Base-by-base conservation (phyloP, 1,140 invertebrate species). In the Bacillus rossius region DNA sequence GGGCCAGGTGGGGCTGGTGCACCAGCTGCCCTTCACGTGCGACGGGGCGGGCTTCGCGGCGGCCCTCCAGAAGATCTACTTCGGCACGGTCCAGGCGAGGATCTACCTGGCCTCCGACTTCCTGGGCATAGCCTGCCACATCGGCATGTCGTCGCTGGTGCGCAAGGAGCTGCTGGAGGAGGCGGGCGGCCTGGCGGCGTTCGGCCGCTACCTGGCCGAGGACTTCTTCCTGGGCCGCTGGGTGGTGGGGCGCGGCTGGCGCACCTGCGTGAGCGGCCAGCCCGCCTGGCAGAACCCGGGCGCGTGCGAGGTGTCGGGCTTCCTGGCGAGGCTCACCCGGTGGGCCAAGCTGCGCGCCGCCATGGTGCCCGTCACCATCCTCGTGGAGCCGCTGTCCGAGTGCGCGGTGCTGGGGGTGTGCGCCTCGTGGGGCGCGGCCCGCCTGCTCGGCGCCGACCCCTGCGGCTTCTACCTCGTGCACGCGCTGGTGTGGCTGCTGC, bases 201-300 rank as follows among this genome's bases (percentile, higher is more conserved):
- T 99, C 75, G 92, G 91, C 1, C 88, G 92, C 59, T 99, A 98
- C 73, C 76, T 99, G 19, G 96, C 96, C 0, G 98, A 99, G 75
- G 98, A 99, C 77, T 99, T 93, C 75, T 99, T 99, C 72, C 89
- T 99, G 70, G 94, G 95, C n/a, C 91, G 96, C 75, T 86, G 86
- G 19, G 82, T 99, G 54, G 84, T 84, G 8, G 86, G 94, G 63
- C 79, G 85, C 64, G 89, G 90, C 10, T 94, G 89, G 89, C 80
- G 80, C 62, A 87, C 91, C 69, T 81, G 84, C 1, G 86, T 94
- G 40, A 84, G 85, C 67, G 91, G 91, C 67, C 88, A 95, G 67
- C 94, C 95, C 14, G 95, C 94, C 8, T 81, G 89, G 74, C 96
- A 99, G 77, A 98, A 98, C 74, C 86, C 88, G 64, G 95, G 94